Conservation (phyloP, 1,140 invertebrate species). For the Scaptodrosophila lebanonensis region DNA sequence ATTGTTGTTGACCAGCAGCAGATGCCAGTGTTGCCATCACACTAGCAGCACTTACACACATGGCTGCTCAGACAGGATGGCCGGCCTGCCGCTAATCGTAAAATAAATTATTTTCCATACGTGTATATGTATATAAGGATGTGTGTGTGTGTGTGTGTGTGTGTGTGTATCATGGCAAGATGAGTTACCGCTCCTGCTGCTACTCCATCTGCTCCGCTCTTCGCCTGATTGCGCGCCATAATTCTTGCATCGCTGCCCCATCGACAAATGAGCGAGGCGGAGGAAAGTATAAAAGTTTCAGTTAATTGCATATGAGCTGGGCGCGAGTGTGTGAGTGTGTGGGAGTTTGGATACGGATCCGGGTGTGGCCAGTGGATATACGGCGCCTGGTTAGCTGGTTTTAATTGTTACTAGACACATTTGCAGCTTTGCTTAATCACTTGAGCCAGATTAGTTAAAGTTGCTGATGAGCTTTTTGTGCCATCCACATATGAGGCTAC, state of each 20-base stretch:
- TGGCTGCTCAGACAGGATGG: constrained; percentile 2
- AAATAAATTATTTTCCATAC: constrained; percentile 66
- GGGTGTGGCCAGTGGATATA: constrained; percentile 3
- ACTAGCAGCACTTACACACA: no score
- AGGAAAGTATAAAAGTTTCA: constrained; percentile 40
- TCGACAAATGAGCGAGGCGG: not conserved
- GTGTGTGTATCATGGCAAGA: constrained; percentile 43
- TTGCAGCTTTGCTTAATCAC: constrained; percentile 66
- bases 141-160: no score
- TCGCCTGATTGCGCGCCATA: constrained; percentile 64
- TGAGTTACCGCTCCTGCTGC: no score
- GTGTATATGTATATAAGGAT: no score
- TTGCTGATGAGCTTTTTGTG: constrained; percentile 2
- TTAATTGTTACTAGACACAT: constrained; percentile 63
- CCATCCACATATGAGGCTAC: no score
- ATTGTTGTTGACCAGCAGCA: no score
- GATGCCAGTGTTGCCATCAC: no score
- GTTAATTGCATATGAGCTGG: constrained; percentile 49
- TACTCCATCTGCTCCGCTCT: no score
- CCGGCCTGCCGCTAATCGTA: constrained; percentile 49
- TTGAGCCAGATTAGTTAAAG: constrained; percentile 50
- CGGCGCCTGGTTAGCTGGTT: constrained; percentile 47
- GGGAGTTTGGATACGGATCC: constrained; percentile 3
- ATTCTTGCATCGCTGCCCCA: constrained; percentile 43
- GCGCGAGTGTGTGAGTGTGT: not conserved